These are phyloP conservation scores for Argentina silus DNA, from an alignment of 2,797 vertebrate species.

Conservation along the genomic window DNA sequence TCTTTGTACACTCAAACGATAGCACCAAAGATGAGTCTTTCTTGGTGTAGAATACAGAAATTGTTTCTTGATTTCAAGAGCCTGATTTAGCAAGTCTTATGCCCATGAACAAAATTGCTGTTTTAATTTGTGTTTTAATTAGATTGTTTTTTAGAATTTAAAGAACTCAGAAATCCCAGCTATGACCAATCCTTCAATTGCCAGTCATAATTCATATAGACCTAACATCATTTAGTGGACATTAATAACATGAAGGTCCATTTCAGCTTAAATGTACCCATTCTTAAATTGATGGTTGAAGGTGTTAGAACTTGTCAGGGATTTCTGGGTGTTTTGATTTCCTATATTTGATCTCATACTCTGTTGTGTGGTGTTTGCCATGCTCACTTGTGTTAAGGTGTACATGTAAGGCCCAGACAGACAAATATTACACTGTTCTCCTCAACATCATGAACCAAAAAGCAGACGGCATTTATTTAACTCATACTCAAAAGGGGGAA, in stretches of 20 bases:
- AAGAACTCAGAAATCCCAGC: not conserved
- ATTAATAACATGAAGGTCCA: constrained; percentile 20
- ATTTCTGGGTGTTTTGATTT: constrained; percentile 44
- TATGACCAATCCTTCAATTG: constrained; percentile 1
- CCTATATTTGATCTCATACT: constrained; percentile 50
- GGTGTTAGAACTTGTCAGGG: constrained; percentile 1
- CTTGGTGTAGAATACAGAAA: not conserved
- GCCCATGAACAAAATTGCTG: not conserved
- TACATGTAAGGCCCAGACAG: constrained; percentile 53
- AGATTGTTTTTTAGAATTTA: not conserved
- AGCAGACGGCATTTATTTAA: constrained; percentile 40
- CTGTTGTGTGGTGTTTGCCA: constrained; percentile 36
- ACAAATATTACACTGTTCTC: constrained; percentile 45
- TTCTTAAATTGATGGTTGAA: not conserved
- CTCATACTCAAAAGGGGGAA: constrained; percentile 44
- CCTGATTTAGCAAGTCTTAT: constrained; percentile 6
- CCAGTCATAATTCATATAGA: not conserved
- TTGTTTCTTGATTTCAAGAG: constrained; percentile 8
- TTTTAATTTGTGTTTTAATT: constrained; percentile 20
- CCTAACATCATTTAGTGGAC: not conserved
- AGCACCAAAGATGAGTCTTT: constrained; percentile 39
- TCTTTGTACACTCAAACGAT: constrained; percentile 54
- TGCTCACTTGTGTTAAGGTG: constrained; percentile 17
- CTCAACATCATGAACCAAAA: constrained; percentile 61
- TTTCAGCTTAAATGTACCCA: not conserved